Evolutionary conservation across 1,140 invertebrate species (phyloP), one percentile per base, ranked within the genome.

Genomic region (Ganaspis sp.): DNA sequence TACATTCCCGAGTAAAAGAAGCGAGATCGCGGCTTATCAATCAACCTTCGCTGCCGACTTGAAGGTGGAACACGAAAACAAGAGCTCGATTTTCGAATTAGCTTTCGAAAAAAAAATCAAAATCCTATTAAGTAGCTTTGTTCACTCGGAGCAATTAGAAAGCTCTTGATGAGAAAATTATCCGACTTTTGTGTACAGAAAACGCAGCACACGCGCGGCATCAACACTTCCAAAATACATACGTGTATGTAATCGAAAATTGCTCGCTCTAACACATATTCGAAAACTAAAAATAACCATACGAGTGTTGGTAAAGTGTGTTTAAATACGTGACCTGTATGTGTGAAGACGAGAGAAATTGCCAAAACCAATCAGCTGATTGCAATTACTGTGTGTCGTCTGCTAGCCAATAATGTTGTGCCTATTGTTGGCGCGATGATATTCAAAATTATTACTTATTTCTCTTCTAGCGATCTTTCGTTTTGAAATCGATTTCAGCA

Each of bases 301-400:
- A 34, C 29, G 2, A 34, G 29, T 34, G 29, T 34, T 34, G 29
- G 29, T 34, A n/a, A n/a, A n/a, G n/a, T n/a, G n/a, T n/a, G n/a
- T n/a, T n/a, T n/a, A n/a, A n/a, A n/a, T n/a, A n/a, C n/a, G n/a
- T n/a, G n/a, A n/a, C n/a, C n/a, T n/a, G n/a, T n/a, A n/a, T n/a
- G n/a, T n/a, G n/a, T n/a, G n/a, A n/a, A n/a, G 42, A 15, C 3
- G 4, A 4, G 12, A 45, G n/a, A 45, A 45, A 45, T 15, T 45
- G 2, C 53, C 5, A 64, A 34, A 64, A 21, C 58, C 58, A 64
- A 64, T 64, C 58, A 64, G 58, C 58, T 64, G 58, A 64, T 64
- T 26, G 26, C 58, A 64, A 64, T 64, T 29, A 64, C 58, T n/a
- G 9, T n/a, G 58, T 21, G 54, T 64, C 54, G 54, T 64, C 54